Base-by-base conservation (phyloP, 23 tunicate genomes). In the Pegea sp. region DNA sequence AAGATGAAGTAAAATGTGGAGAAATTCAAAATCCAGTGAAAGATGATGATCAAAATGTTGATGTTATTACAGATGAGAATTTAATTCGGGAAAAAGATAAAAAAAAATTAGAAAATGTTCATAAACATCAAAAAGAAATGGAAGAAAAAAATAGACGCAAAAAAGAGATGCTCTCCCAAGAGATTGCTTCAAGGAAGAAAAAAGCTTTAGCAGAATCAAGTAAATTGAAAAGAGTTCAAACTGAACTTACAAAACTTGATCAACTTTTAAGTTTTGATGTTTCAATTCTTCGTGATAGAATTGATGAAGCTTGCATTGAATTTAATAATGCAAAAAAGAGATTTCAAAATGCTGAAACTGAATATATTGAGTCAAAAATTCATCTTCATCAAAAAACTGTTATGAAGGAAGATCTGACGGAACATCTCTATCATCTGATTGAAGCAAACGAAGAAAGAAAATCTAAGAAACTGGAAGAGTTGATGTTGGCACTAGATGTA, bases 391-490 rank as follows among this genome's bases (percentile, higher is more conserved):
- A 54, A 16, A 77, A 78, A 48, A 81, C 93, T 13, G 58, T 42
- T 42, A 49, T 64, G 66, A 81, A 81, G 52, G 93, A 81, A 44
- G 93, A 81, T 34, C 42, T 81, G 8, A 81, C 93, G 4, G 81
- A 81, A 59, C 93, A 81, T 61, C 48, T 81, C 46, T 81, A 52
- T 33, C 52, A 81, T 31, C 58, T 81, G 22, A 81, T 81, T 3
- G 76, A 81, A 50, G 71, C 71, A 0, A 81, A 81, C 34, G 93
- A 81, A 34, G 81, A 81, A 38, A 55, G 93, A 48, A 81, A 81
- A 67, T 74, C 60, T 3, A 0, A 25, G 7, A 58, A 30, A 16
- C 6, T 25, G 24, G 87, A 75, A 56, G 87, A 67, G 30, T 53
- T 75, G 27, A 67, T 75, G 87, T 64, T 42, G 3, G 57, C 63